Conservation (phyloP, 2,797 vertebrate species). For the Toxotes lorentzi region DNA sequence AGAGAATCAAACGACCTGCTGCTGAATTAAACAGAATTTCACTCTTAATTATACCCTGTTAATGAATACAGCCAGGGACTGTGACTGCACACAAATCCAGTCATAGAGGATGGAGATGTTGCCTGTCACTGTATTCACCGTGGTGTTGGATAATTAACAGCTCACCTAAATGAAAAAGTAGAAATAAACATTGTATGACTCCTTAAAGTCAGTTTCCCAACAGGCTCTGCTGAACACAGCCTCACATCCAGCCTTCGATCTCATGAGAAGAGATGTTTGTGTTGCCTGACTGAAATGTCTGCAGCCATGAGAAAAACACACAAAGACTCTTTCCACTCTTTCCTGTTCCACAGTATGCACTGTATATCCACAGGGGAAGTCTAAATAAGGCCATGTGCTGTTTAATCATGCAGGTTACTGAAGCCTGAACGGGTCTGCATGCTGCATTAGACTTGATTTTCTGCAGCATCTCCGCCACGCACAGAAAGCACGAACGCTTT, state of each 20-base stretch:
- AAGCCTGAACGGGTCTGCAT: constrained; percentile 64
- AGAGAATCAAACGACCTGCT: constrained; percentile 9
- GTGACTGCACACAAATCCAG: background rate
- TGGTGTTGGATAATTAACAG: background rate
- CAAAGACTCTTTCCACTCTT: background rate
- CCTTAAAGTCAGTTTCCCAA: background rate
- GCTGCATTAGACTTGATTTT: constrained; percentile 68
- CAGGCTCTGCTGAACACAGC: constrained; percentile 8
- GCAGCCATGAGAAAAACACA: constrained; percentile 14
- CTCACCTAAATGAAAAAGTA: constrained; percentile 20
- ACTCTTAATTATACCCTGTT: constrained; percentile 4
- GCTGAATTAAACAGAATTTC: constrained; percentile 9
- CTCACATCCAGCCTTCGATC: constrained; percentile 1
- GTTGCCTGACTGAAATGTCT: constrained; percentile 33
- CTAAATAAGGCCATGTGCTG: constrained; percentile 70
- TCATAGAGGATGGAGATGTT: background rate
- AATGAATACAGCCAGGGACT: background rate
- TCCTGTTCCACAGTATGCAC: background rate
- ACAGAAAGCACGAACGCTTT: constrained; percentile 23
- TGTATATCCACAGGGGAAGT: constrained; percentile 35
- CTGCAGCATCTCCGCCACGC: constrained; percentile 67
- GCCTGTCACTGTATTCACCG: no score
- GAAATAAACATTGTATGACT: background rate
- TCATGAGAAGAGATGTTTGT: constrained; percentile 11
- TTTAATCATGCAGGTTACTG: constrained; percentile 69